A percentile compares a stretch with the other conserved stretches of the same genome.
phyloP scores from a whole-genome alignment of 2,888 invertebrate genomes.

The Microctonus hyperodae region DNA sequence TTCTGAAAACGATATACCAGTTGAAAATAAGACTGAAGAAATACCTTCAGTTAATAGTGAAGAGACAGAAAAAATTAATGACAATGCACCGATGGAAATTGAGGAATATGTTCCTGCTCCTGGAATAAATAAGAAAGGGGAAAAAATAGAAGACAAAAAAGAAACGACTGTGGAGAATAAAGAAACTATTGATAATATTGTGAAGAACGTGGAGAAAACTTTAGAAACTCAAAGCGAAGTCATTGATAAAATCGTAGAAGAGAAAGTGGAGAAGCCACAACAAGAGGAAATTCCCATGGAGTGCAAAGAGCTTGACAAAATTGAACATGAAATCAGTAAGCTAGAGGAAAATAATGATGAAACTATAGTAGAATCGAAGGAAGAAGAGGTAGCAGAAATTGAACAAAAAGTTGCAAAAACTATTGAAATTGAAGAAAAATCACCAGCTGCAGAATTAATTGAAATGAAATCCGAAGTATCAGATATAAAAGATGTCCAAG shows the following conservation, averaged over 20 bases:
- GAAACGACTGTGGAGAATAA: slow-evolving; percentile 63
- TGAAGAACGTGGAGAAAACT: slow-evolving; percentile 13
- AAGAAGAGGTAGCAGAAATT: slow-evolving; percentile 48
- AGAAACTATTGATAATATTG: slow-evolving; percentile 58
- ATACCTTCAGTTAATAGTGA: not conserved
- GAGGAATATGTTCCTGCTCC: slow-evolving; percentile 40
- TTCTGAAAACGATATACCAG: not conserved
- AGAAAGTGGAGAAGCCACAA: slow-evolving; percentile 17
- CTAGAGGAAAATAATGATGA: slow-evolving; percentile 51
- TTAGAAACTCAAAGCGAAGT: not conserved
- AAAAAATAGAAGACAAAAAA: slow-evolving; percentile 57
- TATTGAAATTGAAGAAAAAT: slow-evolving; percentile 24
- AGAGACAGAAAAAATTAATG: slow-evolving; percentile 34
- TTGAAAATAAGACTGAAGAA: not conserved
- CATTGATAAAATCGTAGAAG: slow-evolving; percentile 43
- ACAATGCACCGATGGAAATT: slow-evolving; percentile 38
- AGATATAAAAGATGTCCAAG: slow-evolving; percentile 2
- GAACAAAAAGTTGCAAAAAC: slow-evolving; percentile 40
- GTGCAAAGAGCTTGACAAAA: slow-evolving; percentile 27
- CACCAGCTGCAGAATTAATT: slow-evolving; percentile 10
- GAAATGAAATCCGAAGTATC: not conserved
- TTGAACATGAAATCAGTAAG: slow-evolving; percentile 34
- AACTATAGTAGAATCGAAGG: slow-evolving; percentile 8
- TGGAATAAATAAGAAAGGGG: slow-evolving; percentile 44
- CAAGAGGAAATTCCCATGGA: not conserved